phyloP scores from a whole-genome alignment of 2,113 vertebrate genomes.

The Nothoprocta pentlandii region DNA sequence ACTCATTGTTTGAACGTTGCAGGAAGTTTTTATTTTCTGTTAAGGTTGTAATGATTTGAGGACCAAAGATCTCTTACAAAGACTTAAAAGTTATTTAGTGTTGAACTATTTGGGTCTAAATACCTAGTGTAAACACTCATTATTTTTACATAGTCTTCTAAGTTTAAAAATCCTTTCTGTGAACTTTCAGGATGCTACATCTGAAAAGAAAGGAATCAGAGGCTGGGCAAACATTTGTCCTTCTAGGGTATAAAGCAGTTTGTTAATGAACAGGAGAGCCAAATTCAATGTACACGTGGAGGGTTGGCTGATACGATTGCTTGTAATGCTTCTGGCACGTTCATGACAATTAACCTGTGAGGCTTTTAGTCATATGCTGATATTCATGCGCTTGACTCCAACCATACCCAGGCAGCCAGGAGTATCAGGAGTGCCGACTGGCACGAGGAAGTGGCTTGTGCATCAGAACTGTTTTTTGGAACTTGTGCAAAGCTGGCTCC shows the following conservation, averaged over 20 bases:
- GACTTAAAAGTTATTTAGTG: neutral
- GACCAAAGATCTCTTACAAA: neutral
- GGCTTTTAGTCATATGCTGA: neutral
- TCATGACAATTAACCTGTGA: neutral
- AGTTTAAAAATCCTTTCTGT: neutral
- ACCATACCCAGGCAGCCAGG: neutral
- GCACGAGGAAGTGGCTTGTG: neutral
- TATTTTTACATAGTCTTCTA: neutral
- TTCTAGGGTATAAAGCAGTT: neutral
- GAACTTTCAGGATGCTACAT: neutral
- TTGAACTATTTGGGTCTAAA: neutral
- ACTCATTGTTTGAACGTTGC: neutral
- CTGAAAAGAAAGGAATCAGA: neutral
- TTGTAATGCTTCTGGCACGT: neutral
- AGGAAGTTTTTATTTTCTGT: neutral
- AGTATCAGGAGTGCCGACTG: neutral
- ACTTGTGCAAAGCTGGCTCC: neutral
- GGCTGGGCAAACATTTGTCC: neutral
- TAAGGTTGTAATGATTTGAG: neutral
- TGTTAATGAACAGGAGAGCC: neutral
- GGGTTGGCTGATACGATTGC: neutral
- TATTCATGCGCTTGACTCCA: neutral
- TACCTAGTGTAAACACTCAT: neutral
- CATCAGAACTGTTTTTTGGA: neutral
- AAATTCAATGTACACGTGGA: neutral